A percentile compares a stretch with the other conserved stretches of the same genome.
These are phyloP conservation scores for Peromyscus californicus DNA, from an alignment of 2,113 vertebrate genomes.

Conservation along the genomic window DNA sequence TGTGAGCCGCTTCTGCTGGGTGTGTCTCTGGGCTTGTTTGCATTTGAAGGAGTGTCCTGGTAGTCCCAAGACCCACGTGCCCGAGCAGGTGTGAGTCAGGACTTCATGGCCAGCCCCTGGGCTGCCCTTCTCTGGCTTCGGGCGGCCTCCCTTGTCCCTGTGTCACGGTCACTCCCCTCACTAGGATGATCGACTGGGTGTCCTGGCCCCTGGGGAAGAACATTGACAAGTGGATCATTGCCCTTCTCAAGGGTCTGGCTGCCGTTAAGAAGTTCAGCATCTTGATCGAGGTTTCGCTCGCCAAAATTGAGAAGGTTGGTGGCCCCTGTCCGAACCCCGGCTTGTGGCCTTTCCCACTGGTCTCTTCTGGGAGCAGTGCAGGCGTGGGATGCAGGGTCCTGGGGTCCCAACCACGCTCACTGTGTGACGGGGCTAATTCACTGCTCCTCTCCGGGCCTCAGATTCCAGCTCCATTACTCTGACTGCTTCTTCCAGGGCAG, in stretches of 20 bases:
- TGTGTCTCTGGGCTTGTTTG: neutral
- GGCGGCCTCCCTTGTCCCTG: neutral
- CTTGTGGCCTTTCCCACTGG: neutral
- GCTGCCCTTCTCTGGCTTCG: neutral
- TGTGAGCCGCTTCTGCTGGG: neutral
- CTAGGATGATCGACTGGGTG: constrained; percentile 92
- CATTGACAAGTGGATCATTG: constrained; percentile 93
- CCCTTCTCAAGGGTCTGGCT: constrained; percentile 90
- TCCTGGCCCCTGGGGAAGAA: constrained; percentile 92
- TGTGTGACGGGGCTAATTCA: neutral
- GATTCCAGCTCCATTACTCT: neutral
- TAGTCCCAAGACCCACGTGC: neutral
- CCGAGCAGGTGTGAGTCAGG: neutral
- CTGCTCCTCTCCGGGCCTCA: neutral
- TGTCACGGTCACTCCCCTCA: constrained; percentile 40
- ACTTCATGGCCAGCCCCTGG: neutral
- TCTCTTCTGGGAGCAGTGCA: neutral
- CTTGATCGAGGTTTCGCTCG: constrained; percentile 91
- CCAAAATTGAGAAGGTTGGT: constrained; percentile 92
- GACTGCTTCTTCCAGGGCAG: neutral
- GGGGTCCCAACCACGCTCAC: neutral
- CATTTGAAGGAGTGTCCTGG: neutral
- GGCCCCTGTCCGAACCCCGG: neutral
- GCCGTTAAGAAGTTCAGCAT: constrained; percentile 92
- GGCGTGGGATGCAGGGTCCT: neutral